Base-by-base conservation (phyloP, 2,888 invertebrate genomes). In the Lithophane ornitopus region DNA sequence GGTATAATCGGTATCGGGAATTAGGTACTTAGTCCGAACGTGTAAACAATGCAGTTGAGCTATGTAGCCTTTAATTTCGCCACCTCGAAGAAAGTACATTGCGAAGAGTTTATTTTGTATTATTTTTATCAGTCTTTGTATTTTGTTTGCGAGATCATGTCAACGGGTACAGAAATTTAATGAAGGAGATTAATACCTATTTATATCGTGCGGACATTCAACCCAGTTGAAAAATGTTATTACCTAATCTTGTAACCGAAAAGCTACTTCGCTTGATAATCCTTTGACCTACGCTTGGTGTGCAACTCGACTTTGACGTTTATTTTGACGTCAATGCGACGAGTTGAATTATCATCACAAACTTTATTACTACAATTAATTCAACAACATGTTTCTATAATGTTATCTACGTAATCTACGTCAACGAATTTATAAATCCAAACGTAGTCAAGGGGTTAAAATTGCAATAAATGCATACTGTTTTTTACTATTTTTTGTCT, bases 1-100 rank as follows among this genome's bases (percentile, higher is more conserved):
- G 89, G 61, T 84, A 58, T 87, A 88, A 84, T 77, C 76, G 90
- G 91, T 88, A 84, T 83, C 78, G 85, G 91, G 90, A 82, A 78
- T 76, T 89, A 88, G 83, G 81, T 87, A 87, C 80, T 86, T 88
- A 86, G 87, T 83, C 85, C 78, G 73, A 85, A 80, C 68, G 74
- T 81, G 74, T 81, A 85, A 85, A 85, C 81, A 79, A 78, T 76
- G 73, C 79, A 75, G 74, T 86, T 82, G 81, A 88, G 82, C 80
- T 85, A 75, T 70, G 71, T 73, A 75, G 76, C 78, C 82, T 87
- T 67, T 67, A 81, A 65, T 74, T 70, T 77, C 70, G 54, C 56
- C 67, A 56, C 77, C 75, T 80, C 65, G 76, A 74, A 69, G 63
- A 75, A 74, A 88, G 88, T 88, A 88, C 89, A 89, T 82, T 79